Conservation (phyloP, 2,113 vertebrate genomes). For the Eublepharis macularius region DNA sequence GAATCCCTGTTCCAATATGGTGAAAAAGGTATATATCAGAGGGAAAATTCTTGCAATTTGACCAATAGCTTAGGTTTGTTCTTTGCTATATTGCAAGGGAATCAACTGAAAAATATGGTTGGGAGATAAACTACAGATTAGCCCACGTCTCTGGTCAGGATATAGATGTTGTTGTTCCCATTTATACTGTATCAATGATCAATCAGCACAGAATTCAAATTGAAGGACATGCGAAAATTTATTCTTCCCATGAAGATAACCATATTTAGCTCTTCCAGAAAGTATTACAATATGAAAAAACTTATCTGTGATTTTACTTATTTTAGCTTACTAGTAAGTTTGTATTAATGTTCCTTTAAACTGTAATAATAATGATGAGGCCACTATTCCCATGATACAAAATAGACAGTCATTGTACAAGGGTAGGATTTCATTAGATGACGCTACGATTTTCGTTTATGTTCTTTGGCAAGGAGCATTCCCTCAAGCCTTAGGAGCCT, state of each 20-base stretch:
- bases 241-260: neutral
- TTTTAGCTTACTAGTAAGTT: constrained; percentile 1
- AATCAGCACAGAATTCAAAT: neutral
- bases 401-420: constrained; percentile 16
- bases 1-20: neutral
- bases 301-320: neutral
- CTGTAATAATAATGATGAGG: neutral
- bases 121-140: neutral
- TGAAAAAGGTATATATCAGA: neutral
- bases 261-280: neutral
- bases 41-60: neutral
- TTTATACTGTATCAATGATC: neutral
- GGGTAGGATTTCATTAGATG: neutral
- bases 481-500: too few species aligned
- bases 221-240: neutral
- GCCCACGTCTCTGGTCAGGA: neutral
- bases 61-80: neutral
- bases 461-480: neutral
- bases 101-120: neutral
- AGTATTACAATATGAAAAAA: neutral
- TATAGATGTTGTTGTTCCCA: neutral
- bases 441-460: neutral
- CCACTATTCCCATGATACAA: neutral
- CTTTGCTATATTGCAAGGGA: neutral
- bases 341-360: neutral